Evolutionary conservation across 2,888 invertebrate species (phyloP), one percentile per base, ranked within the genome.

Genomic region (Sarcophaga subvicina): DNA sequence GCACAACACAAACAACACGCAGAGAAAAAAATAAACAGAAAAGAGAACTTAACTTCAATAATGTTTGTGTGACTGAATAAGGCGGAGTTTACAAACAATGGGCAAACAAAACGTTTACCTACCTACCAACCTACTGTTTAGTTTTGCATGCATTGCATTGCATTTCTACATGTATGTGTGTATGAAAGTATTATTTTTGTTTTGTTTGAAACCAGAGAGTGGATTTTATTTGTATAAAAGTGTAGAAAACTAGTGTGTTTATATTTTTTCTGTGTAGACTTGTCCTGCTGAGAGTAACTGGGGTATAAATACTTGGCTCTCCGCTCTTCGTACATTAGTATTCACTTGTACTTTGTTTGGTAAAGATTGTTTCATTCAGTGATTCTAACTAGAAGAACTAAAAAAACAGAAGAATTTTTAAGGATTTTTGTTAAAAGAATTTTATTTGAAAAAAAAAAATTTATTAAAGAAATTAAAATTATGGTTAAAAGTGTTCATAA

Each of bases 401-500:
- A 17, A 79, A 71, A 62, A 17, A 79, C 72, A 62, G 54, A 72
- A 83, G 76, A 4, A 83, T 79, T 75, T 70, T 60, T 54, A 59
- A 84, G 25, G 83, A 85, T 83, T 71, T 69, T 62, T 5, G 6
- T 4, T 12, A 14, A 22, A 80, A 80, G 78, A 79, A 75, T 60
- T 4, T 78, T 54, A 63, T 11, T 79, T 76, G 73, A 78, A 88
- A 81, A 66, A 87, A 82, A 27, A 64, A 20, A 64, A 76, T 76
- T 59, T 81, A 89, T 88, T 79, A 59, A 80, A 73, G 63, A 62
- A 37, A 37, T 10, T 37, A 37, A 37, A 64, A 92, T 86, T 89
- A 92, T 93, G 93, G 93, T 92, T 80, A 91, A 91, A 91, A 91
- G 90, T 90, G 91, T 92, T 87, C 8, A 37, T 37, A 90, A 90